phyloP scores from a whole-genome alignment of 2,113 vertebrate genomes.

The Thalassoma bifasciatum region DNA sequence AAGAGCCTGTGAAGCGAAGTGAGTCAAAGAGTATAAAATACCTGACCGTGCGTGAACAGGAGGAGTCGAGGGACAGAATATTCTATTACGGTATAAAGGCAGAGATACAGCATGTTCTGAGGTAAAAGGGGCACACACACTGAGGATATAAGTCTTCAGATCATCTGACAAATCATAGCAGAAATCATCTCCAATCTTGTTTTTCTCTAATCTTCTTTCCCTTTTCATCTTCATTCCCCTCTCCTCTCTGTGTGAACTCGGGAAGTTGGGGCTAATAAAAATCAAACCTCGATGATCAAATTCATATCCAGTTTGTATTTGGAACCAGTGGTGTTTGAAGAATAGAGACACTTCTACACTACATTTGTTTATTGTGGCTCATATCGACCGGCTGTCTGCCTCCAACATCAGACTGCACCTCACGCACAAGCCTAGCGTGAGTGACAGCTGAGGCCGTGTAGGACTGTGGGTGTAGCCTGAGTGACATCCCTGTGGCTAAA shows the following conservation, averaged over 20 bases:
- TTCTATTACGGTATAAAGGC: slow-evolving; percentile 59
- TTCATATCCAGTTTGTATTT: slow-evolving; percentile 29
- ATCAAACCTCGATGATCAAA: slow-evolving; percentile 22
- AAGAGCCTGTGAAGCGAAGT: slow-evolving; percentile 62
- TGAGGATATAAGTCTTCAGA: slow-evolving; percentile 40
- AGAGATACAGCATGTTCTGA: slow-evolving; percentile 38
- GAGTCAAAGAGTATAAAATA: slow-evolving; percentile 70
- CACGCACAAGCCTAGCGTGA: slow-evolving; percentile 42
- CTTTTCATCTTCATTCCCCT: slow-evolving; percentile 14
- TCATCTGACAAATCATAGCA: slow-evolving; percentile 52
- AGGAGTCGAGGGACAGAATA: slow-evolving; percentile 63
- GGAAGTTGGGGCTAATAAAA: slow-evolving; percentile 19
- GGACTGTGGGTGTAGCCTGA: slow-evolving; percentile 49
- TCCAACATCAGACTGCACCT: slow-evolving; percentile 19
- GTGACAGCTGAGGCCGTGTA: slow-evolving; percentile 48
- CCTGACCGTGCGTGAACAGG: slow-evolving; percentile 56
- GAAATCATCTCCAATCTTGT: not conserved
- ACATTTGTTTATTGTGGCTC: slow-evolving; percentile 39
- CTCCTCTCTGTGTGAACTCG: slow-evolving; percentile 11
- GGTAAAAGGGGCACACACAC: slow-evolving; percentile 19
- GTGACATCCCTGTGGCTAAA: slow-evolving; percentile 59
- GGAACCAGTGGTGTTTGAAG: slow-evolving; percentile 34
- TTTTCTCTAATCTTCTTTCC: slow-evolving; percentile 25
- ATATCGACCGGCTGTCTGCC: slow-evolving; percentile 42
- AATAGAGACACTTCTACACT: slow-evolving; percentile 23